Percentiles rank a stretch among this genome's conserved stretches.
phyloP scores from a whole-genome alignment of 2,888 invertebrate genomes.

The Erpobdella octoculata region DNA sequence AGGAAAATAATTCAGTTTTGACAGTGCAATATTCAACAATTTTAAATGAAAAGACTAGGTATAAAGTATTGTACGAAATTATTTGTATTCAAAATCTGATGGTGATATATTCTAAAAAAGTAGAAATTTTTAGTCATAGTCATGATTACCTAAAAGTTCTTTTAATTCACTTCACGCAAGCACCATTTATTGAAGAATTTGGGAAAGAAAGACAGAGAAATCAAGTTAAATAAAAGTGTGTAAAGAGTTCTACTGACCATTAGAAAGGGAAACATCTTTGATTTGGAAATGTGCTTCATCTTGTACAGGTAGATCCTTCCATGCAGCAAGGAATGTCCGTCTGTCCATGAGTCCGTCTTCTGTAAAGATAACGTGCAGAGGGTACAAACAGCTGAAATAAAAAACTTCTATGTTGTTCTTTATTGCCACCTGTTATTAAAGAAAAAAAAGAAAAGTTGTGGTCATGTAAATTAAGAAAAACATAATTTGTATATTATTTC shows the following conservation, averaged over 20 bases:
- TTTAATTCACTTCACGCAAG: background rate
- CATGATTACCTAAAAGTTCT: background rate
- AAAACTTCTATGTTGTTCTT: conserved; percentile 98
- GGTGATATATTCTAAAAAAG: no score
- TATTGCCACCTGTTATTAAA: conserved; percentile 72
- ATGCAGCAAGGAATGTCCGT: conserved; percentile 87
- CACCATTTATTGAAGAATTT: no score
- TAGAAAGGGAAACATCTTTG: conserved; percentile 57
- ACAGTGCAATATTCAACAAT: no score
- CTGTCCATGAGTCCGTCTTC: conserved; percentile 98
- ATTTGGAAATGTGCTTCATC: conserved; percentile 92
- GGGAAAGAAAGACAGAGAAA: background rate
- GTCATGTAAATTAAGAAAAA: background rate
- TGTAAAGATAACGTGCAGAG: conserved; percentile 81
- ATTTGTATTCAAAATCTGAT: no score
- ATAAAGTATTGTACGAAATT: no score
- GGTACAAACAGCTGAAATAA: conserved; percentile 88
- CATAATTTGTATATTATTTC: background rate
- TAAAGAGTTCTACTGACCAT: no score
- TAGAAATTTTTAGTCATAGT: no score
- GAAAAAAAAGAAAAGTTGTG: background rate
- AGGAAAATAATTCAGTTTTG: no score
- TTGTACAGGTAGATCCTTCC: conserved; percentile 97
- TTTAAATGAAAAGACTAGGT: no score
- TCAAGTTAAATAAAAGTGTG: no score